Base-by-base conservation (phyloP, 1,140 invertebrate species). In the Schlechtendalia chinensis region DNA sequence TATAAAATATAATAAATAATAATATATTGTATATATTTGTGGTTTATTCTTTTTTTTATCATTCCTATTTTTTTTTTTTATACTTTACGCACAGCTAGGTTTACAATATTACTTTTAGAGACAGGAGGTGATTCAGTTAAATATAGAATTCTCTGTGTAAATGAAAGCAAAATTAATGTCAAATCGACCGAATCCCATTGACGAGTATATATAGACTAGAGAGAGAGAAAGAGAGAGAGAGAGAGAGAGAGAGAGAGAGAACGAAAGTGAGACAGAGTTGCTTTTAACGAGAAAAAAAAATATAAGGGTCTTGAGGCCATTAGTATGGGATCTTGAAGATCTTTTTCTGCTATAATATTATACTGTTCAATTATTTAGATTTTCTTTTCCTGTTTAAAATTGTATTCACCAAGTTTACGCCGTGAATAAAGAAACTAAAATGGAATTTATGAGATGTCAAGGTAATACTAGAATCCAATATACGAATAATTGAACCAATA, bases 401-500 rank as follows among this genome's bases (percentile, higher is more conserved):
- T 39, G 12, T 69, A 69, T 69, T 69, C 39, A 12, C 39, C n/a
- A 11, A 16, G 65, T 69, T 69, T n/a, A 47, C 39, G 65, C 39
- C 47, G 24, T 47, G 65, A 69, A 69, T 69, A 32, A 69, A 32
- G 22, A 69, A 69, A 69, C 39, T 17, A 17, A 69, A 69, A 24
- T 32, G 22, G 32, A 45, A 45, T 67, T 67, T 67, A 67, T 67
- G 11, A 45, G 63, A 32, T 67, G 63, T 67, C 63, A 8, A 47
- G n/a, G 39, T 69, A 24, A 50, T 47, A 69, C 14, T 12, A 14
- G 39, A 47, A 69, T 69, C n/a, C 65, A 69, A 47, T 69, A 24
- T 32, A 47, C 45, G 65, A 69, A 69, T 69, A 69, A 69, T 47
- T 69, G 65, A 69, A 69, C 65, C 65, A 69, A 69, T 69, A 69